Conservation (phyloP, 1,140 invertebrate species). For the Calycopis cecrops region DNA sequence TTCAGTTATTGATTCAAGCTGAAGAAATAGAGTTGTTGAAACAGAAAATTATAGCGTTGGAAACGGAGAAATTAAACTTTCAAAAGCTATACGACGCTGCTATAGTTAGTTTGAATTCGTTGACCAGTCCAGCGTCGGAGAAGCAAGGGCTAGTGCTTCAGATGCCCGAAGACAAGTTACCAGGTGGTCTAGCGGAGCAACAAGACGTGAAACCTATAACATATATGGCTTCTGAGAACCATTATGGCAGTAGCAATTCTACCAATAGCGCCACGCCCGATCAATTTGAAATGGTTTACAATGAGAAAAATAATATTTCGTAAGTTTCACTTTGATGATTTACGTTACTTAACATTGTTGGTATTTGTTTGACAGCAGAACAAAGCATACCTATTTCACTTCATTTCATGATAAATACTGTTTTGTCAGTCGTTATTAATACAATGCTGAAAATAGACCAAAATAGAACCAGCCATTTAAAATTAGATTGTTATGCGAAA, state of each 20-base stretch:
- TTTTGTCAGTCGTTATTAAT: too few species aligned
- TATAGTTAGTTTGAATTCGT: conserved; percentile 66
- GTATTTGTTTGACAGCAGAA: too few species aligned
- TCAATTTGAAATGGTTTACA: conserved; percentile 73
- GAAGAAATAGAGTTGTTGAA: conserved; percentile 76
- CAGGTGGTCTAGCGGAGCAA: conserved; percentile 28
- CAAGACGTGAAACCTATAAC: conserved; percentile 50
- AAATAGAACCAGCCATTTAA: too few species aligned
- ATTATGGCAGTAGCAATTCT: conserved; percentile 68
- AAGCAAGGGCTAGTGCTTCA: conserved; percentile 49
- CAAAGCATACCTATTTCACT: too few species aligned
- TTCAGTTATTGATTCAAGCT: conserved; percentile 62
- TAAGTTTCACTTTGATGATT: conserved; percentile 36
- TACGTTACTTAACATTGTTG: too few species aligned
- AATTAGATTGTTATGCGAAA: too few species aligned
- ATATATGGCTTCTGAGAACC: conserved; percentile 64
- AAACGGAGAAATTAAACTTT: conserved; percentile 76
- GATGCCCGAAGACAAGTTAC: conserved; percentile 50
- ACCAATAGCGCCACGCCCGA: conserved; percentile 70
- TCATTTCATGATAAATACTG: too few species aligned
- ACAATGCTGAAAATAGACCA: too few species aligned
- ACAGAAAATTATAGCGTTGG: conserved; percentile 72
- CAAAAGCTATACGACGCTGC: conserved; percentile 73
- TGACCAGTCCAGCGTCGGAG: conserved; percentile 65
- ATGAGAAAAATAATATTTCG: conserved; percentile 63